phyloP scores from a whole-genome alignment of 1,140 invertebrate species.

The Nylanderia fulva region DNA sequence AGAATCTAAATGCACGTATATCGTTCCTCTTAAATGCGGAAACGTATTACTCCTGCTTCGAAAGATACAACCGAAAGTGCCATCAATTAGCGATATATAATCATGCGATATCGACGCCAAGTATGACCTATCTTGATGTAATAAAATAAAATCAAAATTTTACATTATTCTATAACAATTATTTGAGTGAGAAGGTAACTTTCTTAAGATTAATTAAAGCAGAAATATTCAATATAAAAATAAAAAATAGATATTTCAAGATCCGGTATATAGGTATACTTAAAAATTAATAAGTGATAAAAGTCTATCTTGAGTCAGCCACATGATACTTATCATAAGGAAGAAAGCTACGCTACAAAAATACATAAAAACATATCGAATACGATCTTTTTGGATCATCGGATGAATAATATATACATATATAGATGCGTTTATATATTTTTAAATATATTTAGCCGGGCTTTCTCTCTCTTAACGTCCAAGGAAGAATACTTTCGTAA shows the following conservation, averaged over 20 bases:
- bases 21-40: not conserved
- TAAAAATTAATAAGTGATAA: not conserved
- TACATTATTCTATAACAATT: too few relatives aligned
- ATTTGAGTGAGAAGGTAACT: too few relatives aligned
- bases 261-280: too few relatives aligned
- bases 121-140: not conserved
- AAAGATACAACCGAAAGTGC: conserved; percentile 22
- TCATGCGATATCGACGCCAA: not conserved
- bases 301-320: not conserved
- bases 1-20: not conserved
- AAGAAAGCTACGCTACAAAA: not conserved
- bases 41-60: not conserved
- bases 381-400: not conserved
- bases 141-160: not conserved
- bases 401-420: not conserved
- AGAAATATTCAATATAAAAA: too few relatives aligned
- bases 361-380: not conserved
- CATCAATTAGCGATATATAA: not conserved
- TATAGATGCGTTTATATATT: conserved; percentile 5
- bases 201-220: too few relatives aligned
- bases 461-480: not conserved
- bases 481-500: not conserved
- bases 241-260: too few relatives aligned
- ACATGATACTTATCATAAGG: not conserved
- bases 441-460: conserved; percentile 12